Conservation (phyloP, 23 tunicate genomes). For the Diplosoma virens region DNA sequence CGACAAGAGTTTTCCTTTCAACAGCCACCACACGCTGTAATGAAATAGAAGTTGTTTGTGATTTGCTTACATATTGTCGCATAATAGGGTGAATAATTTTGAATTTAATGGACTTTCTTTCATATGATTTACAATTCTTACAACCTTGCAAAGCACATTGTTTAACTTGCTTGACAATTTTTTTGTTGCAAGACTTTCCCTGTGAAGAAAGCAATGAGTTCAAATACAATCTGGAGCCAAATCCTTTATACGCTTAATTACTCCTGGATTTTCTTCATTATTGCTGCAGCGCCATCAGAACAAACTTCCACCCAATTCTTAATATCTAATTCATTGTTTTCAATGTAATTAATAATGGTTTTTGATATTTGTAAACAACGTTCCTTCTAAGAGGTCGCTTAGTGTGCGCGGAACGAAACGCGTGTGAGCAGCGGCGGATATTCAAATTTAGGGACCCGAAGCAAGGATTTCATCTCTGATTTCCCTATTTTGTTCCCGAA, state of each 20-base stretch:
- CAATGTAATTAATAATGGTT: no score
- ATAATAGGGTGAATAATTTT: constrained; percentile 12
- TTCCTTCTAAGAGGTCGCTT: no score
- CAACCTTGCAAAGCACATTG: constrained; percentile 29
- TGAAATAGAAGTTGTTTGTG: constrained; percentile 14
- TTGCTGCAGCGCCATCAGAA: constrained; percentile 26
- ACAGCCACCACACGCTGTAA: constrained; percentile 20
- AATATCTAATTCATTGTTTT: constrained; percentile 13
- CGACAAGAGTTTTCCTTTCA: constrained; percentile 5
- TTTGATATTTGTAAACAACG: no score
- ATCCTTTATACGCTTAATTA: constrained; percentile 4
- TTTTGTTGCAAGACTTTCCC: constrained; percentile 26
- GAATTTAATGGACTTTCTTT: constrained; percentile 20
- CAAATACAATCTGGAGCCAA: constrained; percentile 24
- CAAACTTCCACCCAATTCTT: constrained; percentile 20
- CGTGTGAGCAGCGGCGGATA: no score
- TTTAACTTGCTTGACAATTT: constrained; percentile 17
- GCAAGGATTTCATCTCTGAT: no score
- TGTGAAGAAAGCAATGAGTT: constrained; percentile 18
- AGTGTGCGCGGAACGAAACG: no score
- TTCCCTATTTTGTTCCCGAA: no score
- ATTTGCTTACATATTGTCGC: constrained; percentile 29
- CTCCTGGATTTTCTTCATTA: constrained; percentile 25
- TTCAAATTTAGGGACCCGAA: no score
- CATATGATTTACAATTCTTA: no score